phyloP scores from a whole-genome alignment of 1,140 invertebrate species.

The Paralvinella palmiformis region DNA sequence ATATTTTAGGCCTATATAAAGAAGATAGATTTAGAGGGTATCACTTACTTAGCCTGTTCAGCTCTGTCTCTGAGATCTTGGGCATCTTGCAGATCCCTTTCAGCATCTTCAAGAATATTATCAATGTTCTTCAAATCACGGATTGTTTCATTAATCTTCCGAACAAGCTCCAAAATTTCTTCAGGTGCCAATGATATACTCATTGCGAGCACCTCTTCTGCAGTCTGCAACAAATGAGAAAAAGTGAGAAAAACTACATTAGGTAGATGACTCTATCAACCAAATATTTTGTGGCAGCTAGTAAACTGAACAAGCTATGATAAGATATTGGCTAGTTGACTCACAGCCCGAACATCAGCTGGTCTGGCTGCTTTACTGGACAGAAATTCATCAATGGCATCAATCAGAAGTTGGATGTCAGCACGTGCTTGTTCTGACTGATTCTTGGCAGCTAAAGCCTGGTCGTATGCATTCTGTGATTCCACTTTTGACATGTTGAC shows the following conservation, averaged over 20 bases:
- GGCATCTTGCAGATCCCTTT: slow-evolving; percentile 67
- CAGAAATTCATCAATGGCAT: slow-evolving; percentile 69
- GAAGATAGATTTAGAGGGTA: neutral
- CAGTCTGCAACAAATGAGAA: slow-evolving; percentile 38
- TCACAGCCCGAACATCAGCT: slow-evolving; percentile 72
- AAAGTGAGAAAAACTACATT: too few species aligned
- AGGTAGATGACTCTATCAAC: too few species aligned
- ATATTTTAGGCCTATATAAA: too few species aligned
- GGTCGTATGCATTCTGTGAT: slow-evolving; percentile 58
- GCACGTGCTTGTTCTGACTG: slow-evolving; percentile 54
- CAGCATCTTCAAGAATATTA: slow-evolving; percentile 77
- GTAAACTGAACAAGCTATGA: slow-evolving; percentile 8
- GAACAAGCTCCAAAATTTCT: slow-evolving; percentile 75
- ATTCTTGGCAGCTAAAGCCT: slow-evolving; percentile 55
- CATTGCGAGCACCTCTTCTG: slow-evolving; percentile 55
- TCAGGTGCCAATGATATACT: slow-evolving; percentile 70
- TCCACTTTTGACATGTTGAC: slow-evolving; percentile 55
- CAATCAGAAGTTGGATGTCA: slow-evolving; percentile 57
- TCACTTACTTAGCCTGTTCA: slow-evolving; percentile 63
- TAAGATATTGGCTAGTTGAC: too few species aligned
- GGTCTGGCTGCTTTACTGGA: slow-evolving; percentile 70
- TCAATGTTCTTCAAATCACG: slow-evolving; percentile 82
- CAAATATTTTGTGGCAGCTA: too few species aligned
- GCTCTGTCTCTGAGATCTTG: slow-evolving; percentile 69
- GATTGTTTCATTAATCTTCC: slow-evolving; percentile 78